Percentiles rank a stretch among this genome's conserved stretches.
phyloP scores from a whole-genome alignment of 2,888 invertebrate genomes.

The Brenthis daphne region DNA sequence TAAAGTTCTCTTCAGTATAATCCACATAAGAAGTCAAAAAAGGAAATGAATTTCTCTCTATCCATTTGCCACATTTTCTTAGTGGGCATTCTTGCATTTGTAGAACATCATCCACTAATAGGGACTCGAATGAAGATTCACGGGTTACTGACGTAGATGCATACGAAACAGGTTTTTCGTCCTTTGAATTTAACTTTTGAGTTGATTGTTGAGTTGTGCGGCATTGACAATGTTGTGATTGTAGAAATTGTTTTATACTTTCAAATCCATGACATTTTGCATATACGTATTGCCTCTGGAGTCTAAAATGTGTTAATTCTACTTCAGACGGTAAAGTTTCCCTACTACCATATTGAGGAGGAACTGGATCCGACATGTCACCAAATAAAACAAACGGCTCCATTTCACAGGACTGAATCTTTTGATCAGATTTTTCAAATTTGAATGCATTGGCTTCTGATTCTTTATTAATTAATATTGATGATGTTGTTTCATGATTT shows the following conservation, averaged over 20 bases:
- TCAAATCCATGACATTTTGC: conserved; percentile 70
- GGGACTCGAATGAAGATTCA: conserved; percentile 57
- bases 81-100: conserved; percentile 41
- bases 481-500: conserved; percentile 46
- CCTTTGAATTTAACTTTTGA: conserved; percentile 26
- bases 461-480: conserved; percentile 57
- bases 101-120: conserved; percentile 56
- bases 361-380: conserved; percentile 54
- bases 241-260: conserved; percentile 59
- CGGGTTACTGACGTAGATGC: conserved; percentile 35
- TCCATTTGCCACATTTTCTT: conserved; percentile 36
- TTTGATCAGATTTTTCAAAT: conserved; percentile 48
- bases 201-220: conserved; percentile 25
- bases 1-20: conserved; percentile 66
- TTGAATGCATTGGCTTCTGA: conserved; percentile 51
- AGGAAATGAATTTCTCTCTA: conserved; percentile 53
- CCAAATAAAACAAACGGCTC: conserved; percentile 66
- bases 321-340: conserved; percentile 64
- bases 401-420: conserved; percentile 49
- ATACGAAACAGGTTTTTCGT: conserved; percentile 27
- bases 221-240: conserved; percentile 64
- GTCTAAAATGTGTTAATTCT: conserved; percentile 59
- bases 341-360: conserved; percentile 60
- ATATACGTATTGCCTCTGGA: conserved; percentile 65
- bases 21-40: conserved; percentile 59